Base-by-base conservation (phyloP, 2,888 invertebrate genomes). In the Galerucella pusilla region DNA sequence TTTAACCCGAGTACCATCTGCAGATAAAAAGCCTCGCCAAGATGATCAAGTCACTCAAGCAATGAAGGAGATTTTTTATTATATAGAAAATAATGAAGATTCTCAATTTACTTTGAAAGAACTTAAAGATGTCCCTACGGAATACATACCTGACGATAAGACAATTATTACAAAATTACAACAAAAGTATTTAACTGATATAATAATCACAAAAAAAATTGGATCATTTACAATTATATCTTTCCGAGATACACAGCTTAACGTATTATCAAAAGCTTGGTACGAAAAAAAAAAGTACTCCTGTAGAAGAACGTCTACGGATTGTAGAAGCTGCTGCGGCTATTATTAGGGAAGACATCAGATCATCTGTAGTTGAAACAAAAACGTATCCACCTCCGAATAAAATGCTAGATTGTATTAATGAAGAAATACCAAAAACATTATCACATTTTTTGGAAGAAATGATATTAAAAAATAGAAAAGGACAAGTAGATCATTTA, bases 321-420 rank as follows among this genome's bases (percentile, higher is more conserved):
- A 85, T 85, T 81, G 81, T 86, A 78, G 82, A 86, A 84, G 16
- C 57, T 57, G 57, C 57, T 20, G 57, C 85, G 70, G 83, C 83
- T 68, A 85, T 86, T 80, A 82, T 85, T 83, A 81, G 82, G 69
- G 84, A 86, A 84, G 85, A 86, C 79, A 82, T 85, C 83, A 81
- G 82, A 69, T 84, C 85, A 84, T 78, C 81, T 73, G 76, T 83
- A 78, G 81, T 84, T 81, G 46, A 6, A 54, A 57, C 57, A 7
- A 57, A 57, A 16, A 20, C 57, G 57, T 57, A 57, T 57, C 25
- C 28, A 45, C 16, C 82, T 84, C 46, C 57, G 0, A 82, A 75
- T 82, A 81, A 84, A 83, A 85, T 81, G 83, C 81, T 83, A 46
- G 75, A 78, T 77, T 61, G 77, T 76, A 61, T 77, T 75, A 79